Evolutionary conservation across 1,140 invertebrate genomes (phyloP), one percentile per base, ranked within the genome.

Genomic region (Rhizoglyphus robini): DNA sequence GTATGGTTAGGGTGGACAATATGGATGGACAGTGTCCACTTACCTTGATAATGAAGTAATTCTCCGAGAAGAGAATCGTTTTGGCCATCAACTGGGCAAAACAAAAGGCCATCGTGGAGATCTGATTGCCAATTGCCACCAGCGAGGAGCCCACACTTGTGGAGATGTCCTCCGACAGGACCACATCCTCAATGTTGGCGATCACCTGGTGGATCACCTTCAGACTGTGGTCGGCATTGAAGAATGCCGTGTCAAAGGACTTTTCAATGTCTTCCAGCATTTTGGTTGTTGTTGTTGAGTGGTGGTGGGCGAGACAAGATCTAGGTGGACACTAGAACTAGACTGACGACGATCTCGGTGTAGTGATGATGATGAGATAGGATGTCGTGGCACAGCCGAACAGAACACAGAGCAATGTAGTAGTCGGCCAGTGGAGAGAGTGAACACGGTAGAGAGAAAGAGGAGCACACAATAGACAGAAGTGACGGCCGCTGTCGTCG

Each of bases 1-100:
- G 38, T n/a, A n/a, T 11, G n/a, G n/a, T 41, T n/a, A 11, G 8
- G n/a, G n/a, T 11, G n/a, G 8, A 8, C 8, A 41, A 41, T 41
- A 41, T 41, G n/a, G n/a, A 46, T n/a, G 3, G 8, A 3, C 8
- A n/a, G 18, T 15, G 23, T n/a, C 15, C 51, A 54, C 27, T 60
- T 46, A 60, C 58, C 15, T 60, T 60, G 30, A 60, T 34, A 32
- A 60, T 23, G 27, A 32, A 60, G 36, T 29, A 60, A 46, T 60
- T 60, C 36, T 60, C 58, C 2, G 58, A 38, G 30, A 20, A 60
- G 13, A 60, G 27, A 60, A 60, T 60, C n/a, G 58, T 38, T 46
- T 60, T 60, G 29, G 30, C n/a, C 58, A 60, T 60, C 15, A 60
- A 2, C 29, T 60, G 58, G n/a, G 29, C 58, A 60, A 60, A 60